Conservation (phyloP, 37 sponge, comb jelly and placozoan genomes). For the Diacarnus erythraeanus region DNA sequence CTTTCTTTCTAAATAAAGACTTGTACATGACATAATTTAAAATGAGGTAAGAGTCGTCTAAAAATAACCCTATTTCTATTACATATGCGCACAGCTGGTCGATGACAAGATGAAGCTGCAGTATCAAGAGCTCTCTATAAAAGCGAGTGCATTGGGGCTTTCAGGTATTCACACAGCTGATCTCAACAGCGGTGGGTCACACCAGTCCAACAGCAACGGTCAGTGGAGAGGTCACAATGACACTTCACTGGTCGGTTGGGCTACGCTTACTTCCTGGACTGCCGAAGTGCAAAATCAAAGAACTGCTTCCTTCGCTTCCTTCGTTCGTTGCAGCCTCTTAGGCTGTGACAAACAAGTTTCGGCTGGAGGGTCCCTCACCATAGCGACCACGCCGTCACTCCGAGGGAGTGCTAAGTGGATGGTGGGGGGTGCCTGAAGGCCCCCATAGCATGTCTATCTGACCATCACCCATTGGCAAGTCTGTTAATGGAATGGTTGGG, state of each 20-base stretch:
- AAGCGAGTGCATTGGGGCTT: background rate
- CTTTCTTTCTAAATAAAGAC: background rate
- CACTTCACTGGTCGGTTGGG: background rate
- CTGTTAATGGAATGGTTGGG: background rate
- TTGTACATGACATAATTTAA: background rate
- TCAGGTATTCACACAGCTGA: constrained; percentile 16
- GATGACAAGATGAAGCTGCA: background rate
- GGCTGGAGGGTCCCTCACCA: constrained; percentile 39
- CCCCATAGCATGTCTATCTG: constrained; percentile 37
- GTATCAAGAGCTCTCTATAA: background rate
- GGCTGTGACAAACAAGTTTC: background rate
- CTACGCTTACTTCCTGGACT: constrained; percentile 46
- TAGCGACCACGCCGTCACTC: constrained; percentile 71
- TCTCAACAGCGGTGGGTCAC: constrained; percentile 25
- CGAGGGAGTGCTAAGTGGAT: constrained; percentile 61
- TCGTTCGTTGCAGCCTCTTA: constrained; percentile 4
- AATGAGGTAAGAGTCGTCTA: background rate
- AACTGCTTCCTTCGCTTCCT: constrained; percentile 29
- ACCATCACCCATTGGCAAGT: background rate
- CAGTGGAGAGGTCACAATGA: background rate
- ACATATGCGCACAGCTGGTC: background rate
- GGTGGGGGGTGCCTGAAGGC: constrained; percentile 35
- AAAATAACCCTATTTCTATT: background rate
- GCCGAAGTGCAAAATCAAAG: too few relatives aligned
- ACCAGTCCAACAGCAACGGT: background rate